A percentile compares a stretch with the other conserved stretches of the same genome.
phyloP scores from a whole-genome alignment of 1,140 invertebrate genomes.

The Lordiphosa clarofinis region DNA sequence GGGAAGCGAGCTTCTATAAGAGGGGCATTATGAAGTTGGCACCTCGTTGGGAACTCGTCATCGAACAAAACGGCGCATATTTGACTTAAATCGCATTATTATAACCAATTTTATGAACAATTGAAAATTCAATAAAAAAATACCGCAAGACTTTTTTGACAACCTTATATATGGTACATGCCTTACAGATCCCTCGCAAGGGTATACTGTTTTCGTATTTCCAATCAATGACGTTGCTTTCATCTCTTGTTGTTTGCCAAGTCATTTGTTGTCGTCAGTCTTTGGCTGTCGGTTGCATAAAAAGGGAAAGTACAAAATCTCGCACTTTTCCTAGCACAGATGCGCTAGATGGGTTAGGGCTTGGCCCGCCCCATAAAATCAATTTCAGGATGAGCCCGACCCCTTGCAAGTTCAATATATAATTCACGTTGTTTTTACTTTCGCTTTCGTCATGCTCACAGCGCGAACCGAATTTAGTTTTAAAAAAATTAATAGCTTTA shows the following conservation, averaged over 20 bases:
- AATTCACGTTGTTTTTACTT: slow-evolving; percentile 47
- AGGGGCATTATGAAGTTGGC: too few relatives aligned
- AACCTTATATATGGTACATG: too few relatives aligned
- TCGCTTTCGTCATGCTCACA: slow-evolving; percentile 38
- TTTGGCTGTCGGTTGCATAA: slow-evolving; percentile 29
- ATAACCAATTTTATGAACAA: too few relatives aligned
- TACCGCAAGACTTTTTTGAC: too few relatives aligned
- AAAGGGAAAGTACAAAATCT: slow-evolving; percentile 68
- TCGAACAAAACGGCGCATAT: too few relatives aligned
- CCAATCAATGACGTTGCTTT: slow-evolving; percentile 13
- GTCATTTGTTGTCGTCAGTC: slow-evolving; percentile 35
- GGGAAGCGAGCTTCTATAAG: too few relatives aligned
- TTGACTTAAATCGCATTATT: too few relatives aligned
- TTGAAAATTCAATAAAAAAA: too few relatives aligned
- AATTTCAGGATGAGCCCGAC: slow-evolving; percentile 43
- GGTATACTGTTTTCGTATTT: slow-evolving; percentile 3
- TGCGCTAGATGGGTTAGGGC: slow-evolving; percentile 23
- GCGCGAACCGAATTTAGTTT: slow-evolving; percentile 47
- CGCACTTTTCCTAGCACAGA: slow-evolving; percentile 52
- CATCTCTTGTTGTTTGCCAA: slow-evolving; percentile 27
- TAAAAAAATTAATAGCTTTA: slow-evolving; percentile 65
- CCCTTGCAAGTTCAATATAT: slow-evolving; percentile 37
- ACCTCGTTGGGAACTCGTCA: too few relatives aligned
- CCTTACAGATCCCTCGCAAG: too few relatives aligned
- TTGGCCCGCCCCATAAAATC: slow-evolving; percentile 25